Base-by-base conservation (phyloP, 2,888 invertebrate genomes). In the Drosophila austrosaltans region DNA sequence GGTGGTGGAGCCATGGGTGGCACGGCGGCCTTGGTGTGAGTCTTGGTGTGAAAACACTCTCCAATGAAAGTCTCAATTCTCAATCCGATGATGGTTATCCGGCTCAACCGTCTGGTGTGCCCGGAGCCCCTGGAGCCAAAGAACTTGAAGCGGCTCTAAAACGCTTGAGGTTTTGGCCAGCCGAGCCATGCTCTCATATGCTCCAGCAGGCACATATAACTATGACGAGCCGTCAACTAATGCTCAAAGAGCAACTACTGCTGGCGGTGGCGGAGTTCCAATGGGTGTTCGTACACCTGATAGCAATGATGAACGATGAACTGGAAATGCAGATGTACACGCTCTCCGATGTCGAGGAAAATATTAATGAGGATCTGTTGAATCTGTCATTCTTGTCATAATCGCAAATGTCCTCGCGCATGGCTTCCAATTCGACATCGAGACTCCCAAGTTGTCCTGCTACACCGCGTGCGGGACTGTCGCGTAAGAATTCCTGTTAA, bases 111-210 rank as follows among this genome's bases (percentile, higher is more conserved):
- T 79, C 89, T 59, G 95, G 98, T 25, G 95, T 97, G 48, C 98
- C 98, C n/a, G 98, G 98, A 0, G 96, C 96, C 48, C 98, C 98
- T 5, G 98, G 98, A 20, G 97, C 98, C 16, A 96, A 97, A 39
- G 98, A 98, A 93, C 93, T 98, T 71, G 98, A 97, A 90, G 96
- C 97, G n/a, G 98, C 98, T 1, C 92, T 98, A 30, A 95, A 96
- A 6, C 94, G 97, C 39, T 93, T 98, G 97, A 97, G 92, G 96
- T 97, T 66, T 93, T 96, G 89, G 95, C 96, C 2, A 93, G 97
- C 25, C 94, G 97, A 68, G 96, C 96, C 22, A 96, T 96, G 90
- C 93, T 97, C 60, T 94, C 94, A 57, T 94, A 96, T 70, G 96
- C 96, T 48, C 94, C 95, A 25, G 94, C 91, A 2, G 93, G 94